phyloP scores from a whole-genome alignment of 2,113 vertebrate species.

The Cyprinodon tularosa region DNA sequence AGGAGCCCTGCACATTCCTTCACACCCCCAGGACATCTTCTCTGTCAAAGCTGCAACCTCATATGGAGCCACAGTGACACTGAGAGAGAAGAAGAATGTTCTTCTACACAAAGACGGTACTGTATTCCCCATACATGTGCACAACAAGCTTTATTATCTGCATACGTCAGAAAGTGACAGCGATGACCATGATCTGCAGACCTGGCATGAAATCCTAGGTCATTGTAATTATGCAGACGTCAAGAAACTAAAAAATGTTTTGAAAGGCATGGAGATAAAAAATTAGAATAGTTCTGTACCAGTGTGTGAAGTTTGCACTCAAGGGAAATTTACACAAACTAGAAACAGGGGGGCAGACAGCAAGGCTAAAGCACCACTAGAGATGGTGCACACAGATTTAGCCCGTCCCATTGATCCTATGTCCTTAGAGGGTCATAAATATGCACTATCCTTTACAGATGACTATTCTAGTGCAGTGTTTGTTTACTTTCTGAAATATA shows the following conservation, averaged over 20 bases:
- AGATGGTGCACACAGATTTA: neutral
- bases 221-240: neutral
- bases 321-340: neutral
- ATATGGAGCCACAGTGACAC: neutral
- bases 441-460: neutral
- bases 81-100: too few species aligned
- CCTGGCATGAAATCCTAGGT: neutral
- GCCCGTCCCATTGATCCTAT: neutral
- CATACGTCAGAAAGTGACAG: neutral
- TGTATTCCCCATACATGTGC: too few species aligned
- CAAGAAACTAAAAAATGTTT: neutral
- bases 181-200: neutral
- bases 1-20: neutral
- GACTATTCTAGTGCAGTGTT: neutral
- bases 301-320: neutral
- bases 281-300: neutral
- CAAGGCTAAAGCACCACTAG: neutral
- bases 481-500: too few species aligned
- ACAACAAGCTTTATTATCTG: neutral
- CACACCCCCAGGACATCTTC: neutral
- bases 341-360: neutral
- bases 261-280: too few species aligned
- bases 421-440: neutral
- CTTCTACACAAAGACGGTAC: too few species aligned
- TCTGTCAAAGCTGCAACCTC: neutral